Base-by-base conservation (phyloP, 2,888 invertebrate species). In the Drosophila anceps region DNA sequence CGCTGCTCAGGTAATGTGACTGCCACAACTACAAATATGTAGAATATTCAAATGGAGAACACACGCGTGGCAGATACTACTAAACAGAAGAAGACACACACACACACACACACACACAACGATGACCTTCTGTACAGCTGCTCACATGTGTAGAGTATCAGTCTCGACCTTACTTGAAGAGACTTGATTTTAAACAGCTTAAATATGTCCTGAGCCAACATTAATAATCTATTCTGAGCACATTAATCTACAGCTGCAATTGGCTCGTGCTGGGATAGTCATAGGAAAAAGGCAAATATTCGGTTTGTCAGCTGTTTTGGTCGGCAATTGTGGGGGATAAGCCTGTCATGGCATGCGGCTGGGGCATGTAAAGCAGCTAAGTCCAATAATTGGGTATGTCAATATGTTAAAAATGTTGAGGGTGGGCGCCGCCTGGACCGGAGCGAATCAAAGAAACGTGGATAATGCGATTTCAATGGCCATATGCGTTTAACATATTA, bases 401-500 rank as follows among this genome's bases (percentile, higher is more conserved):
- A 79, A 79, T 73, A 76, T 69, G 76, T 31, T 74, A 31, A 64
- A 50, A 53, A 13, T 62, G 31, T 7, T 18, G 6, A 24, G 44
- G 27, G 29, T 12, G 39, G 33, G 24, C 29, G 18, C 24, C 10
- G 51, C 15, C 13, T 24, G 15, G 12, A 12, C 27, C 41, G 31
- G 13, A 43, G n/a, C 33, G 29, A 69, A 48, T 39, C 24, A 15
- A 4, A 12, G 46, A 61, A 41, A 51, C 57, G 69, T 69, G 69
- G 63, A 67, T 84, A 88, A 84, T 86, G 73, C 69, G 84, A 78
- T 78, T 88, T 64, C 70, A 76, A 84, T 88, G 51, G 76, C 70
- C 76, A 81, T 64, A 80, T 81, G 71, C 84, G 86, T 78, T 84
- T 88, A 85, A 72, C 86, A 72, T 73, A 84, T 84, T 84, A 88